phyloP scores from a whole-genome alignment of 2,888 invertebrate genomes.

The Drosophila barbarae region DNA sequence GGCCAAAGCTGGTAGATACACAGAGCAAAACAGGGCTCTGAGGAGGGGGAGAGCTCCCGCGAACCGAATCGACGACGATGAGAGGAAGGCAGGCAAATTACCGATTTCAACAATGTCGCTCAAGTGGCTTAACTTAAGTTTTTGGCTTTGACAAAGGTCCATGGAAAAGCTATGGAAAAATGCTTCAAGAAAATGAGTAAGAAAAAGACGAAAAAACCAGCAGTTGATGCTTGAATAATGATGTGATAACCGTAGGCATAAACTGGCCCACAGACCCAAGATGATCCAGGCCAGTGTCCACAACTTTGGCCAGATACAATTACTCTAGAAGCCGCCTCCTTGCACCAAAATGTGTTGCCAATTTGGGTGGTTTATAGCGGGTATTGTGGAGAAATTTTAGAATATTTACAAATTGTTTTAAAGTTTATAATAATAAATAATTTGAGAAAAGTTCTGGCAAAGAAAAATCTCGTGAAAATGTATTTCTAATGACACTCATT shows the following conservation, averaged over 20 bases:
- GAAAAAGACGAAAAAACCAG: slow-evolving; percentile 11
- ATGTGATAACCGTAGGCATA: slow-evolving; percentile 74
- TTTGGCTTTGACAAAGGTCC: slow-evolving; percentile 69
- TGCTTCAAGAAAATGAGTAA: slow-evolving; percentile 9
- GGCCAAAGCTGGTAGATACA: slow-evolving; percentile 50
- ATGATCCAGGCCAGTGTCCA: slow-evolving; percentile 37
- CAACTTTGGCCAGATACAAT: slow-evolving; percentile 58
- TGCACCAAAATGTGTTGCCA: background rate
- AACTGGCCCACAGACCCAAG: slow-evolving; percentile 54
- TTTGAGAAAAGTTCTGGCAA: background rate
- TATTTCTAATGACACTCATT: background rate
- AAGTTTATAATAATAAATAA: background rate
- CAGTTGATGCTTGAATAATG: slow-evolving; percentile 72
- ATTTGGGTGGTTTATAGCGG: background rate
- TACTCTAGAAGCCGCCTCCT: slow-evolving; percentile 22
- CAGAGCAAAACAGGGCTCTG: slow-evolving; percentile 1
- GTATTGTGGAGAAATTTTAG: background rate
- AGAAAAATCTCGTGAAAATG: background rate
- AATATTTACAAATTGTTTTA: background rate
- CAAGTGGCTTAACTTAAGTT: slow-evolving; percentile 72
- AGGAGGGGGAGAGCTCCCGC: slow-evolving; percentile 7
- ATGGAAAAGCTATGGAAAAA: slow-evolving; percentile 19
- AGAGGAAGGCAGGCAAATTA: slow-evolving; percentile 65
- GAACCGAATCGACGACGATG: slow-evolving; percentile 28
- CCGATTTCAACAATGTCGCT: slow-evolving; percentile 74